Conservation (phyloP, 2,888 invertebrate genomes). For the Gonocerus acuteangulatus region DNA sequence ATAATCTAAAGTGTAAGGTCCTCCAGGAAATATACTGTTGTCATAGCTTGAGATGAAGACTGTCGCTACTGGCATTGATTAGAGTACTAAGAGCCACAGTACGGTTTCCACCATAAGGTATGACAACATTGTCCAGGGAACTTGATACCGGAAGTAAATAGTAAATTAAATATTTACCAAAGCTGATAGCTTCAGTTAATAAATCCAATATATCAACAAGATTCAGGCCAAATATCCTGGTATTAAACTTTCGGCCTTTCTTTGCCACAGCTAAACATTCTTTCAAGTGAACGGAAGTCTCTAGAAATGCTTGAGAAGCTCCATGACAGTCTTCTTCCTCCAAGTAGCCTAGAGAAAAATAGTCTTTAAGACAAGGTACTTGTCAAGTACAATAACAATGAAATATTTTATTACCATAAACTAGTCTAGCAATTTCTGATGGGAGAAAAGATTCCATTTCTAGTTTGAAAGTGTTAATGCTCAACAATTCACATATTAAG, state of each 20-base stretch:
- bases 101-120: no score
- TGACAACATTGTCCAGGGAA: no score
- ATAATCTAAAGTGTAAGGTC: no score
- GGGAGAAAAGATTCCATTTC: slow-evolving; percentile 26
- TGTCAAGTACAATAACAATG: no score
- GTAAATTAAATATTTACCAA: slow-evolving; percentile 10
- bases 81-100: no score
- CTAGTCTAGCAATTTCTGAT: slow-evolving; percentile 28
- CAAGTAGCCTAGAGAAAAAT: slow-evolving; percentile 15
- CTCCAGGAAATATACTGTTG: no score
- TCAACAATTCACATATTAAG: no score
- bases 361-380: not conserved
- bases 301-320: slow-evolving; percentile 14
- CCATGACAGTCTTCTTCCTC: slow-evolving; percentile 20
- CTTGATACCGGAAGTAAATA: no score
- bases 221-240: slow-evolving; percentile 21
- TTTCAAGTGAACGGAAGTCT: slow-evolving; percentile 18
- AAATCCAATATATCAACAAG: slow-evolving; percentile 21
- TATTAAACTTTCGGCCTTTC: slow-evolving; percentile 22
- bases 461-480: not conserved
- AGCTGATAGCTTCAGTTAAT: slow-evolving; percentile 11
- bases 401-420: slow-evolving; percentile 15
- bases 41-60: no score
- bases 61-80: no score
- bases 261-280: slow-evolving; percentile 16